Percentiles rank a stretch among this genome's conserved stretches.
Conservation (phyloP, 2,888 invertebrate species). For the Notodonta ziczac region DNA sequence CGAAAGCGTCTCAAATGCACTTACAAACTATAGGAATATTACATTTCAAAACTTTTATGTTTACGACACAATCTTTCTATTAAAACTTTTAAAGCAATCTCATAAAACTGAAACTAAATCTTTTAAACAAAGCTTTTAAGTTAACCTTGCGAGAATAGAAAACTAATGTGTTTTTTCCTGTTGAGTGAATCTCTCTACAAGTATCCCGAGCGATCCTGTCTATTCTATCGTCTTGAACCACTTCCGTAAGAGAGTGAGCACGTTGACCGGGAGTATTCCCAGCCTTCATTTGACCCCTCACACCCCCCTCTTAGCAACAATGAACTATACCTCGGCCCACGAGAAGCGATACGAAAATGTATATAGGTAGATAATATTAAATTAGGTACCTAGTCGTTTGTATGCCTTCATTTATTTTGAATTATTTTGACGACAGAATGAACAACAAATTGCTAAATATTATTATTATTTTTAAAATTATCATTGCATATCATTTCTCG, state of each 20-base stretch:
- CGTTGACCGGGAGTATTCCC: conserved; percentile 56
- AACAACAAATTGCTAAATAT: too few species aligned
- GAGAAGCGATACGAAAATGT: too few species aligned
- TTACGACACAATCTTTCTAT: conserved; percentile 10
- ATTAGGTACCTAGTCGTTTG: too few species aligned
- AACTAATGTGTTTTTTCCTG: conserved; percentile 5
- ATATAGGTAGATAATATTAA: too few species aligned
- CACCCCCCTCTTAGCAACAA: conserved; percentile 35
- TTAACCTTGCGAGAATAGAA: background rate
- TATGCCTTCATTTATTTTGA: too few species aligned
- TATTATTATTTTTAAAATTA: too few species aligned
- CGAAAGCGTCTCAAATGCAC: background rate
- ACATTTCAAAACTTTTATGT: conserved; percentile 1
- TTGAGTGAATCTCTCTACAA: background rate
- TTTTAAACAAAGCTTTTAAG: conserved; percentile 3
- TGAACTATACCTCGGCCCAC: background rate
- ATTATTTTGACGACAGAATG: too few species aligned
- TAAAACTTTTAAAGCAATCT: conserved; percentile 6
- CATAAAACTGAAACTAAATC: conserved; percentile 6
- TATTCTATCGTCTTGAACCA: conserved; percentile 54
- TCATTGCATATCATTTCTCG: too few species aligned
- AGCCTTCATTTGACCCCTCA: conserved; percentile 64
- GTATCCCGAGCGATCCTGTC: conserved; percentile 35
- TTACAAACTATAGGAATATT: background rate
- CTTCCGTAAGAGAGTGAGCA: conserved; percentile 72